Evolutionary conservation across 2,888 invertebrate species (phyloP).

Genomic region (Eueremaeus valkanovi): DNA sequence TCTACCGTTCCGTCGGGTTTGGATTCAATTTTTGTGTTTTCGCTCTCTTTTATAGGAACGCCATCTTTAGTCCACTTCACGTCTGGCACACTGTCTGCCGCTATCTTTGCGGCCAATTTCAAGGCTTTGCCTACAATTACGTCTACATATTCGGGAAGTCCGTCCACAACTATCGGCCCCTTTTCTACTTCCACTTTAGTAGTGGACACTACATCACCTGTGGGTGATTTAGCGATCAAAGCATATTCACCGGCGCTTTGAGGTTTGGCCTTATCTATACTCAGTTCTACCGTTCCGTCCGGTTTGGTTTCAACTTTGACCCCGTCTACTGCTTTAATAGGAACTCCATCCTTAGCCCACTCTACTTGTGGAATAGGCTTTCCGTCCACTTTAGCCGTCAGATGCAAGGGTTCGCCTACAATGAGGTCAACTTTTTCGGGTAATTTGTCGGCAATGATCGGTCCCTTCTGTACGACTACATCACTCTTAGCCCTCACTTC

Average conservation of each 20-base stretch:
- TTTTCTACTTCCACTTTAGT: conserved; percentile 34
- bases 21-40: conserved; percentile 16
- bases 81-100: conserved; percentile 64
- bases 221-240: conserved; percentile 59
- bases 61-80: conserved; percentile 38
- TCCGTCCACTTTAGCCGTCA: conserved; percentile 81
- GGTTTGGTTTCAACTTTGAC: conserved; percentile 29
- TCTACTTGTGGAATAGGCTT: conserved; percentile 80
- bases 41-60: neutral
- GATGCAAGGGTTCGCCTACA: conserved; percentile 67
- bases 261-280: conserved; percentile 56
- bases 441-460: conserved; percentile 62
- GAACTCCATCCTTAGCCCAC: conserved; percentile 58
- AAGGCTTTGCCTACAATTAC: conserved; percentile 70
- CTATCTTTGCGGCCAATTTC: conserved; percentile 69
- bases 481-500: neutral
- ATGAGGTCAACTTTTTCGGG: conserved; percentile 43
- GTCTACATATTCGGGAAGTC: conserved; percentile 53
- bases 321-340: neutral
- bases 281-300: conserved; percentile 48
- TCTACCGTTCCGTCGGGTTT: conserved; percentile 42
- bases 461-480: conserved; percentile 28
- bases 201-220: conserved; percentile 62
- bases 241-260: conserved; percentile 51
- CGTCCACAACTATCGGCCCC: conserved; percentile 57